phyloP scores from a whole-genome alignment of 2,113 vertebrate genomes.

The Lophotis ruficrista region DNA sequence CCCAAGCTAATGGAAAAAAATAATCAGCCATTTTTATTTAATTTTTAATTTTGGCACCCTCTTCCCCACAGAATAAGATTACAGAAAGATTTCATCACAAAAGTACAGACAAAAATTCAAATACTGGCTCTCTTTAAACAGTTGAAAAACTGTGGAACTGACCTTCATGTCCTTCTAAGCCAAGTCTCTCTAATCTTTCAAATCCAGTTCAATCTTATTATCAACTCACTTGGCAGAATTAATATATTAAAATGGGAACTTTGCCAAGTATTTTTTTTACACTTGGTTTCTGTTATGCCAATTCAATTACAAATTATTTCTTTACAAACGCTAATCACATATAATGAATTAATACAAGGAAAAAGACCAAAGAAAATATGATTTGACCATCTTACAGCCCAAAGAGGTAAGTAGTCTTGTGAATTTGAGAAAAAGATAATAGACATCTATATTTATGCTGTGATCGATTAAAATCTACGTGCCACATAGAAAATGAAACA shows the following conservation, averaged over 20 bases:
- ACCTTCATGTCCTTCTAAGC: not conserved
- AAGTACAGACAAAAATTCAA: not conserved
- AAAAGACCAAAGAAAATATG: not conserved
- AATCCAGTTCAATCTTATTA: conserved; percentile 55
- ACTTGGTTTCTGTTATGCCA: not conserved
- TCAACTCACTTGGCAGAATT: conserved; percentile 22
- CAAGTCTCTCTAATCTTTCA: conserved; percentile 21
- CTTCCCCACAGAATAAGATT: not conserved
- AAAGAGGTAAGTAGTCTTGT: not conserved
- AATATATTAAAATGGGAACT: not conserved
- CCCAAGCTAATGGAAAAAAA: not conserved
- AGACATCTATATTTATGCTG: not conserved
- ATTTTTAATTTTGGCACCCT: not conserved
- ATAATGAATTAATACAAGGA: not conserved
- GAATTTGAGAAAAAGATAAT: not conserved
- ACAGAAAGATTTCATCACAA: not conserved
- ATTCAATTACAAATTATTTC: not conserved
- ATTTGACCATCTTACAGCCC: not conserved
- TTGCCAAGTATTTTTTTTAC: not conserved
- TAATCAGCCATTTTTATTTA: not conserved
- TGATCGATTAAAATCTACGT: not conserved
- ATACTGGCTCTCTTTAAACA: not conserved
- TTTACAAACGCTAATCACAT: not conserved
- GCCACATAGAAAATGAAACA: not conserved
- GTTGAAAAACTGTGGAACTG: not conserved